Conservation (phyloP, 1,140 invertebrate genomes). For the Brachystomella parvula region DNA sequence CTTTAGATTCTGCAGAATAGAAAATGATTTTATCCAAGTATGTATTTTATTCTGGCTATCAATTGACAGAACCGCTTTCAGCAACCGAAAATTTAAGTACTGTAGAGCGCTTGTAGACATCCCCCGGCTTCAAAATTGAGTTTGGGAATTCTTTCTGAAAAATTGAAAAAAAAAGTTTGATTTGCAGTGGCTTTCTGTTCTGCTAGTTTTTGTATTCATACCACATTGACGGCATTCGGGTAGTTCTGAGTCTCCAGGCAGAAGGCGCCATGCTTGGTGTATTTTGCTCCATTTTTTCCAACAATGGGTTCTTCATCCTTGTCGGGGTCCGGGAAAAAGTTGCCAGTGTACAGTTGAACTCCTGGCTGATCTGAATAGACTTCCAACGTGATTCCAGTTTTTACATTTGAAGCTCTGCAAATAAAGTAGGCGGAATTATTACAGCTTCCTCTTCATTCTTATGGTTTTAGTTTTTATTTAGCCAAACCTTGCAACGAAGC, state of each 20-base stretch:
- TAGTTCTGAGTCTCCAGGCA: conserved; percentile 88
- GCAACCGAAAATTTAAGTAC: background rate
- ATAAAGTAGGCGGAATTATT: conserved; percentile 25
- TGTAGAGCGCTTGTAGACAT: conserved; percentile 53
- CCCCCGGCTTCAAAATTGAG: conserved; percentile 61
- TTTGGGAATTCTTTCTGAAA: conserved; percentile 64
- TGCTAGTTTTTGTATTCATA: conserved; percentile 45
- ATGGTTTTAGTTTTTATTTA: background rate
- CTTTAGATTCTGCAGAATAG: too few relatives aligned
- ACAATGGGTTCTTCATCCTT: conserved; percentile 41
- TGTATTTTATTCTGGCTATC: background rate
- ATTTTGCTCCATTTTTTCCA: conserved; percentile 62
- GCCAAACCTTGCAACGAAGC: background rate
- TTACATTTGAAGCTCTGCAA: conserved; percentile 56
- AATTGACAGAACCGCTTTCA: too few relatives aligned
- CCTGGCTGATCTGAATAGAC: conserved; percentile 78
- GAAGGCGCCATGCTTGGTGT: conserved; percentile 70
- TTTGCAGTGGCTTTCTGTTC: conserved; percentile 14
- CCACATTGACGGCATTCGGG: conserved; percentile 81
- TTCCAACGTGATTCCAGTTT: conserved; percentile 62
- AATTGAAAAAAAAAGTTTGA: conserved; percentile 37
- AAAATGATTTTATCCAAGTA: too few relatives aligned
- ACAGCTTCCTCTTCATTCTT: background rate
- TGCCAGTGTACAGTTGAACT: conserved; percentile 80
- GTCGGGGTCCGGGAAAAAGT: conserved; percentile 56